Conservation (phyloP, 2,888 invertebrate species). For the Rhagonycha fulva region DNA sequence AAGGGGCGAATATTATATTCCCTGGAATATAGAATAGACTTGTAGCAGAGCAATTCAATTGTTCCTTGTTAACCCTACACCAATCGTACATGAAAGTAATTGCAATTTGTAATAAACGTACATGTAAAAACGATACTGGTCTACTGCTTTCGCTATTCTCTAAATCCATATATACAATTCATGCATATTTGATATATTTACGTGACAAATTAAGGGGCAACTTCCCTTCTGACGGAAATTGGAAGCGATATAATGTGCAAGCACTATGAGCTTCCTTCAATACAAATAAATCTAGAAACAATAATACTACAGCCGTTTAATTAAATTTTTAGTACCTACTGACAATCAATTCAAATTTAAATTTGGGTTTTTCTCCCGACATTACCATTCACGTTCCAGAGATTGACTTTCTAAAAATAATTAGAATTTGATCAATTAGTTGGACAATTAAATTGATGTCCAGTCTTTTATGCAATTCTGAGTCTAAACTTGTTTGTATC, state of each 20-base stretch:
- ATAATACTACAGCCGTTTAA: neutral
- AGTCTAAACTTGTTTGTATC: neutral
- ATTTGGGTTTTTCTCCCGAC: neutral
- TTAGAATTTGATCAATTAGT: neutral
- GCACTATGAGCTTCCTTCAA: slow-evolving; percentile 12
- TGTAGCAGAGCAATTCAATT: slow-evolving; percentile 52
- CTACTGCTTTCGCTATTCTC: slow-evolving; percentile 45
- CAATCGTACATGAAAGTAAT: slow-evolving; percentile 39
- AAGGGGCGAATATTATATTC: slow-evolving; percentile 23
- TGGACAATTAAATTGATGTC: neutral
- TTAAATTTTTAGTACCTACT: neutral
- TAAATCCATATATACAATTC: slow-evolving; percentile 51
- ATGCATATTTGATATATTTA: slow-evolving; percentile 57
- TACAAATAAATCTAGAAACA: slow-evolving; percentile 7
- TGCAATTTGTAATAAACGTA: neutral
- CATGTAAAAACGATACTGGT: slow-evolving; percentile 34
- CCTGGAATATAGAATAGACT: slow-evolving; percentile 33
- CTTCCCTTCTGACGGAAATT: slow-evolving; percentile 42
- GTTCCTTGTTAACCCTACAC: slow-evolving; percentile 57
- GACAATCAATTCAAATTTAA: neutral
- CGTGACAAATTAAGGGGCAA: slow-evolving; percentile 53
- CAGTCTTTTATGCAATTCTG: neutral
- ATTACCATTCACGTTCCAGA: neutral
- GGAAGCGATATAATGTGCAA: slow-evolving; percentile 44
- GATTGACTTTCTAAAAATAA: neutral